These are phyloP conservation scores for Papilio polyxenes DNA, from an alignment of 1,140 invertebrate species.

Conservation along the genomic window DNA sequence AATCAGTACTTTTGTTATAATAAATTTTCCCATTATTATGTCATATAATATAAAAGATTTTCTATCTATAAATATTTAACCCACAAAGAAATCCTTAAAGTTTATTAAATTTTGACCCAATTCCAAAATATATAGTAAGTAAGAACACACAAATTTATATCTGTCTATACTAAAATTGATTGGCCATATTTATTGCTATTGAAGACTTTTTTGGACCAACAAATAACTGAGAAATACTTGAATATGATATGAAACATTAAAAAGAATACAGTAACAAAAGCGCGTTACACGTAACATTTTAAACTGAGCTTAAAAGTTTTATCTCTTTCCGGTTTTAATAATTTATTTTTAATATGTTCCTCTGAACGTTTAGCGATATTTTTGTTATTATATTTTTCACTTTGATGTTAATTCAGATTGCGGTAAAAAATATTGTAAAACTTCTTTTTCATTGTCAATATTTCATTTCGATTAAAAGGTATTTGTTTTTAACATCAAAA, in stretches of 20 bases:
- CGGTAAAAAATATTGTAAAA: neutral
- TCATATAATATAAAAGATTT: neutral
- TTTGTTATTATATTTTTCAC: neutral
- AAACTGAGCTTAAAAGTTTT: constrained; percentile 3
- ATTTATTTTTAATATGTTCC: neutral
- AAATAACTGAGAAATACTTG: neutral
- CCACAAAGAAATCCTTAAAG: too few relatives aligned
- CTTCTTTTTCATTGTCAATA: neutral
- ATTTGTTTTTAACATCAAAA: neutral
- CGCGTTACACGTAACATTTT: neutral
- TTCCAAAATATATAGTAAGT: too few relatives aligned
- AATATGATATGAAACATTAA: constrained; percentile 10
- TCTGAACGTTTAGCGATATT: neutral
- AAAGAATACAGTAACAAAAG: neutral
- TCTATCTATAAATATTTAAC: neutral
- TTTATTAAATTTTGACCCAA: too few relatives aligned
- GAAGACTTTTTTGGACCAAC: too few relatives aligned
- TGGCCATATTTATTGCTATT: too few relatives aligned
- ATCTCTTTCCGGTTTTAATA: constrained; percentile 2
- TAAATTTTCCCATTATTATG: neutral
- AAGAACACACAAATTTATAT: too few relatives aligned
- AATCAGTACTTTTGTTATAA: too few relatives aligned
- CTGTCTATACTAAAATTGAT: too few relatives aligned
- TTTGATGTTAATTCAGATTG: constrained; percentile 10
- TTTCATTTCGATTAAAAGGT: neutral